A percentile compares a stretch with the other conserved stretches of the same genome.
Evolutionary conservation across 2,888 invertebrate species (phyloP).

Genomic region (Microchrysa polita): DNA sequence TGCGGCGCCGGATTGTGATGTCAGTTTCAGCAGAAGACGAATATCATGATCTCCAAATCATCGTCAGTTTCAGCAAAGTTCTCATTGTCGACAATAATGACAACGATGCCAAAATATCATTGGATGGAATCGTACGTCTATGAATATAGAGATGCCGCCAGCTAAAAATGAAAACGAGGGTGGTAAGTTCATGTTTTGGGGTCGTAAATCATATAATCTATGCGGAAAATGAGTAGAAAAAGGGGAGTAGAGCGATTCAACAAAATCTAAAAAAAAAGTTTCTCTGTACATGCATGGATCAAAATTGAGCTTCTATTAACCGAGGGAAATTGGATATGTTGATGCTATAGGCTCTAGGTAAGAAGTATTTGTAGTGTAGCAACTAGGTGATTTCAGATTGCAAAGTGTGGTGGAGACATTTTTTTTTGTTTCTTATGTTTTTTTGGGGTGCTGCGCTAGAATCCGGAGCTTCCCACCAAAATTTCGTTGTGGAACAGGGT

Average conservation of each 20-base stretch:
- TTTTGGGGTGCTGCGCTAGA: too few species aligned
- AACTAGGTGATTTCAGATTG: too few species aligned
- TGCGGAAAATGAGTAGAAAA: too few species aligned
- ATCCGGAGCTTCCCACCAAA: too few species aligned
- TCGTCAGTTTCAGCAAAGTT: conserved; percentile 4
- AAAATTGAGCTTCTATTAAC: too few species aligned
- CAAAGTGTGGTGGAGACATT: too few species aligned
- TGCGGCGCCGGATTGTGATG: too few species aligned
- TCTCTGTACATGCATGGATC: neutral
- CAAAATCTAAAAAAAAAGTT: neutral
- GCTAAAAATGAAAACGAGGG: conserved; percentile 22
- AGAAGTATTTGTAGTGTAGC: too few species aligned
- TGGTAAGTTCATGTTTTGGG: conserved; percentile 10
- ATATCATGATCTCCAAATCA: conserved; percentile 12
- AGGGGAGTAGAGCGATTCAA: neutral
- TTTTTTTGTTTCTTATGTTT: too few species aligned
- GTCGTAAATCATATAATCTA: conserved; percentile 21
- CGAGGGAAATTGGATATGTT: too few species aligned
- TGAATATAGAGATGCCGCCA: neutral
- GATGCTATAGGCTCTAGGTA: too few species aligned
- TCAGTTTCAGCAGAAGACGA: neutral
- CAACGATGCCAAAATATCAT: neutral
- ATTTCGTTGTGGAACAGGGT: too few species aligned
- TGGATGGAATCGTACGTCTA: neutral
- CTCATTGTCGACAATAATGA: conserved; percentile 4